Evolutionary conservation across 2,113 vertebrate genomes (phyloP), one percentile per base, ranked within the genome.

Genomic region (Oxygymnocypris stewartii): DNA sequence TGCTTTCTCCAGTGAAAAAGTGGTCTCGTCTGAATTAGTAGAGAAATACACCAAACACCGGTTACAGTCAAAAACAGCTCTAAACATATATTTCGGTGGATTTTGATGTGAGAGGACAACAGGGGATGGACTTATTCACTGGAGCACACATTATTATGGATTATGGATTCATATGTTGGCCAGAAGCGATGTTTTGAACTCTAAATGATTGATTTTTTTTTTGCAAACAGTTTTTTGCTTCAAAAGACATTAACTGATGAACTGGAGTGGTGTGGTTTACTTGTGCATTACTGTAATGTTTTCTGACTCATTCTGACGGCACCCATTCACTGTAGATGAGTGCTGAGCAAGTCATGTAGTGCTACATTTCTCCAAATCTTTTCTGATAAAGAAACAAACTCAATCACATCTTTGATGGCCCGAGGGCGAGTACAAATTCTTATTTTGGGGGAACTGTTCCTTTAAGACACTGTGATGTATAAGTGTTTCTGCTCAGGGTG

Each of bases 401-500:
- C 23, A 10, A 4, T 1, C 2, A 61, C 20, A 59, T 59, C 23
- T 61, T 11, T 18, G 54, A 59, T 59, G 54, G 54, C 6, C 18
- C 23, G 54, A 59, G 18, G 20, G 2, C 3, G 54, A 61, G 20
- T n/a, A n/a, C 6, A 49, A 1, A 61, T 4, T n/a, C 1, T 61
- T 1, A 61, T 59, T 59, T 51, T 59, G 7, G 6, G 5, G 0
- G 54, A n/a, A 61, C 35, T 37, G 4, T 18, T 59, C 20, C 54
- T 47, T 42, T 47, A 16, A 49, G 14, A n/a, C 10, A 82, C 7
- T 54, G 61, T 31, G 28, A 49, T 18, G 18, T 37, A 37, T 73
- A 18, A 4, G 35, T 88, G 44, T 67, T 28, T 88, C 49, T 13
- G 28, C 37, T 1, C 86, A 98, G 97, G 61, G 97, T 98, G 84